Conservation (phyloP, 2,888 invertebrate species). For the Sclerodermus sp. region DNA sequence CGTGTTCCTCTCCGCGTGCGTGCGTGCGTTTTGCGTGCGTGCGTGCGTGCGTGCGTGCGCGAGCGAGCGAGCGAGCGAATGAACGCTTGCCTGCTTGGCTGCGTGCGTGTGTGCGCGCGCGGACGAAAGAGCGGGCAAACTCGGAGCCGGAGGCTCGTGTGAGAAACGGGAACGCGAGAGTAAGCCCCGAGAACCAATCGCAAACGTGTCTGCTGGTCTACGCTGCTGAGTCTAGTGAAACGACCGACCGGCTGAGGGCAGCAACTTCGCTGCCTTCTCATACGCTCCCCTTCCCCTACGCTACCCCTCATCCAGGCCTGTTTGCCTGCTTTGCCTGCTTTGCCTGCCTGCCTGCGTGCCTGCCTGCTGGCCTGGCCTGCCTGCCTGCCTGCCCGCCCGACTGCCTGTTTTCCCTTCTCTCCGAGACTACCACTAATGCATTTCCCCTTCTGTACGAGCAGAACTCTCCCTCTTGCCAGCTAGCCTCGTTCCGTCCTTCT, state of each 20-base stretch:
- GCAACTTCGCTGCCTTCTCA: conserved; percentile 30
- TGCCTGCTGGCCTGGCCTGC: too few species aligned
- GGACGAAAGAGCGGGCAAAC: conserved; percentile 26
- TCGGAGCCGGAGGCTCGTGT: conserved; percentile 20
- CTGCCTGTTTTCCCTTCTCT: conserved; percentile 8
- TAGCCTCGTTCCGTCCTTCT: too few species aligned
- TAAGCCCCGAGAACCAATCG: conserved; percentile 28
- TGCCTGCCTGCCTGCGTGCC: too few species aligned
- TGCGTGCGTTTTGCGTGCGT: too few species aligned
- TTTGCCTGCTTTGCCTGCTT: not conserved
- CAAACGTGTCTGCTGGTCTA: conserved; percentile 6
- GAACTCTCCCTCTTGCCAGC: too few species aligned
- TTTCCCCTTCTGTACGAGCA: too few species aligned
- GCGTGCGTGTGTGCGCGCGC: conserved; percentile 15
- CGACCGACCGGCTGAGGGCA: conserved; percentile 44
- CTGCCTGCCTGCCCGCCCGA: conserved; percentile 8
- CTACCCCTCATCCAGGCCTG: conserved; percentile 9
- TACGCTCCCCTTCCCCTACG: conserved; percentile 10
- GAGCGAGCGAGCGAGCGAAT: not conserved
- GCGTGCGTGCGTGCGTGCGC: not conserved
- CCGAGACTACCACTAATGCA: not conserved
- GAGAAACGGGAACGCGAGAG: conserved; percentile 38
- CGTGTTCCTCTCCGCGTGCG: too few species aligned
- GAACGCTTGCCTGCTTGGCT: not conserved
- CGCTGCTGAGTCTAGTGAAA: conserved; percentile 34